Conservation (phyloP, 2,113 vertebrate species). For the Dasyurus viverrinus region DNA sequence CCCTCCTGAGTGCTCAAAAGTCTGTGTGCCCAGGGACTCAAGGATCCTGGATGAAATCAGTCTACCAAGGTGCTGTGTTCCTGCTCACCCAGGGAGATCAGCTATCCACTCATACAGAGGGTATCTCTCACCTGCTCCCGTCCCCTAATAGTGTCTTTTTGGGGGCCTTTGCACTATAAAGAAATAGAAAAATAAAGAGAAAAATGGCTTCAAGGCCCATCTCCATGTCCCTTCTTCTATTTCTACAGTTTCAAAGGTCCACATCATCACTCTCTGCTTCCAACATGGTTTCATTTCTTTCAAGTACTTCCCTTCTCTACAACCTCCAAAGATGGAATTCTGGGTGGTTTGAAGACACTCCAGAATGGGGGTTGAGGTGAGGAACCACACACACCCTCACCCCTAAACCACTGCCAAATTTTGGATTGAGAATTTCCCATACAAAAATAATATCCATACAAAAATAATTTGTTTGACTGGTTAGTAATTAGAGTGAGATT, state of each 20-base stretch:
- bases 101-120: conserved; percentile 69
- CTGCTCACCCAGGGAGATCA: conserved; percentile 73
- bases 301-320: conserved; percentile 25
- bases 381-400: neutral
- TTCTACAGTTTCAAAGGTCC: conserved; percentile 26
- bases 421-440: conserved; percentile 41
- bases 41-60: conserved; percentile 65
- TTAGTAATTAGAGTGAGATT: neutral
- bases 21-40: conserved; percentile 58
- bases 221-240: conserved; percentile 34
- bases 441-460: conserved; percentile 3
- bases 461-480: neutral
- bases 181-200: conserved; percentile 50
- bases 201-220: conserved; percentile 34
- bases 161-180: conserved; percentile 78
- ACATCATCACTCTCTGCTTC: neutral
- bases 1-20: conserved; percentile 75
- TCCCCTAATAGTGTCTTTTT: conserved; percentile 74
- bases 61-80: conserved; percentile 79
- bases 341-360: neutral
- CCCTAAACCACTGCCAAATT: neutral
- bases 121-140: conserved; percentile 54
- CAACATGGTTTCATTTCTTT: conserved; percentile 44
- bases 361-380: neutral
- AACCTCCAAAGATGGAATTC: conserved; percentile 38